These are phyloP conservation scores for Margarornis squamiger DNA, from an alignment of 2,797 vertebrate species.

Conservation along the genomic window DNA sequence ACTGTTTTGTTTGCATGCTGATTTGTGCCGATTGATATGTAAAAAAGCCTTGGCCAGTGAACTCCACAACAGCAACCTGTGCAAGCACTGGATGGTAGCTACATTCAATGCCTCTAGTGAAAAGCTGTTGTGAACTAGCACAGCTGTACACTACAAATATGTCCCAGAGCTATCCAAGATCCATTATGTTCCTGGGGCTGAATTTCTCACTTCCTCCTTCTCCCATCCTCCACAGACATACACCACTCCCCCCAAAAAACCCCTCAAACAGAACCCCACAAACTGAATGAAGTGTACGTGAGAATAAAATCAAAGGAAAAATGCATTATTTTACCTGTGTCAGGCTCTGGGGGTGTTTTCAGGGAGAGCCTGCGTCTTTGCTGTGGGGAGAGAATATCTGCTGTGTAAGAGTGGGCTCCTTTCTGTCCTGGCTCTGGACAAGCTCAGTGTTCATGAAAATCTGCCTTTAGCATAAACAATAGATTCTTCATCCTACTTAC, in stretches of 20 bases:
- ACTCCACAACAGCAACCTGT: not conserved
- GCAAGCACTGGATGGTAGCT: not conserved
- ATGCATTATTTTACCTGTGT: not conserved
- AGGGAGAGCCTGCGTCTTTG: rapidly evolving
- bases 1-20: rapidly evolving
- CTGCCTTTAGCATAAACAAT: not conserved
- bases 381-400: not conserved
- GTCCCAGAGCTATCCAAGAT: not conserved
- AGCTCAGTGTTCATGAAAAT: not conserved
- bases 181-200: not conserved
- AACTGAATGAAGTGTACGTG: not conserved
- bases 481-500: not conserved
- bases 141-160: not conserved
- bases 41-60: not conserved
- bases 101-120: not conserved
- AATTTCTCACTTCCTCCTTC: not conserved
- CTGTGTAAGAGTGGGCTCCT: not conserved
- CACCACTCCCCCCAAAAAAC: not conserved
- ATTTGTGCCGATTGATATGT: not conserved
- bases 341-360: not conserved
- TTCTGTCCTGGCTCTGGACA: not conserved
- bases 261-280: not conserved
- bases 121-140: not conserved
- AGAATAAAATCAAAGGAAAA: not conserved
- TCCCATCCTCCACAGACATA: not conserved